Conservation (phyloP, 2,888 invertebrate species). For the Chymomyza fuscimana region DNA sequence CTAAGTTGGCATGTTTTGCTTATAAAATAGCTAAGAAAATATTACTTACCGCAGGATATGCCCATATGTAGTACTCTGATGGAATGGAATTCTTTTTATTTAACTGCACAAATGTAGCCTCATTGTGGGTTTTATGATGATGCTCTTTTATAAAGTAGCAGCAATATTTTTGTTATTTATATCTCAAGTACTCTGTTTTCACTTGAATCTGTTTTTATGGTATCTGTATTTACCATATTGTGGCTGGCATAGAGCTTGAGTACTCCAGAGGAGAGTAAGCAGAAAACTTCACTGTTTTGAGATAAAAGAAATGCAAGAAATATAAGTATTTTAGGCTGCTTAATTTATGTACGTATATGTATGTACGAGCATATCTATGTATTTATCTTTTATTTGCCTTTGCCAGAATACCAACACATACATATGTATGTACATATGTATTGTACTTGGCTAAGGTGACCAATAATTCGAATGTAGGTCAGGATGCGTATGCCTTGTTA, state of each 20-base stretch:
- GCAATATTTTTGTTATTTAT: neutral
- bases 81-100: conserved; percentile 32
- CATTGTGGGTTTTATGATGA: conserved; percentile 12
- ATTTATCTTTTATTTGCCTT: conserved; percentile 30
- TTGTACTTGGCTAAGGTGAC: conserved; percentile 61
- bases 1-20: neutral
- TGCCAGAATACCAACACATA: conserved; percentile 17
- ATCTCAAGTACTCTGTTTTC: conserved; percentile 1
- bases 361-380: neutral
- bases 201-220: conserved; percentile 6
- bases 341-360: conserved; percentile 4
- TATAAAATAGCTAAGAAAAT: conserved; percentile 5
- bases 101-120: conserved; percentile 36
- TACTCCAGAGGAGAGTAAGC: neutral
- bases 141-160: neutral
- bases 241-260: conserved; percentile 7
- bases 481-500: conserved; percentile 43
- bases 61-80: conserved; percentile 46
- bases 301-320: conserved; percentile 4
- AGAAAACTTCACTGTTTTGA: conserved; percentile 27
- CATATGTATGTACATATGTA: neutral
- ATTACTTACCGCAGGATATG: conserved; percentile 67
- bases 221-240: conserved; percentile 24
- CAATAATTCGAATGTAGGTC: conserved; percentile 68
- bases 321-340: conserved; percentile 35